These are phyloP conservation scores for Luperina nickerlii DNA, from an alignment of 2,888 invertebrate species.

Conservation along the genomic window DNA sequence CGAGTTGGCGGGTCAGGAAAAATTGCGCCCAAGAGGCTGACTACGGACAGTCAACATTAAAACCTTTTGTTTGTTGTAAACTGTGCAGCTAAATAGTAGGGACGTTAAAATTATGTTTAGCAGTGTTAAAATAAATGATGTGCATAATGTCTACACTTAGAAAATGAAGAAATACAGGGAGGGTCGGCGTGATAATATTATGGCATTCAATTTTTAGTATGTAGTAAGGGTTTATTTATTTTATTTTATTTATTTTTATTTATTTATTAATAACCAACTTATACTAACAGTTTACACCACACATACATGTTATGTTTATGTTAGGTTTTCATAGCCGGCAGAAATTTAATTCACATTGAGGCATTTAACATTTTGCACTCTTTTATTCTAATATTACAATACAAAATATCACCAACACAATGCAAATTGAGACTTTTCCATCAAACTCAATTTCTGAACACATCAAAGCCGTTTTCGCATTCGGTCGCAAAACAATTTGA, in stretches of 20 bases:
- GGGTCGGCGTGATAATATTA: conserved; percentile 10
- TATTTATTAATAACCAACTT: too few species aligned
- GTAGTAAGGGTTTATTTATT: too few species aligned
- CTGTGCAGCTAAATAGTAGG: conserved; percentile 41
- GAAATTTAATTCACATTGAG: neutral
- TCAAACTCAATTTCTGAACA: conserved; percentile 19
- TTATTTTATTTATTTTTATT: too few species aligned
- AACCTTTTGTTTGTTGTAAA: conserved; percentile 69
- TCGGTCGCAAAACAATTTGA: conserved; percentile 55
- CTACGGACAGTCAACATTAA: conserved; percentile 66
- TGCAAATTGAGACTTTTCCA: conserved; percentile 26
- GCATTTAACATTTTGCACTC: neutral
- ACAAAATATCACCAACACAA: conserved; percentile 4
- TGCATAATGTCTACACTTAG: conserved; percentile 5
- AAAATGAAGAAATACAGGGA: conserved; percentile 10
- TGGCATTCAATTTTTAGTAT: neutral
- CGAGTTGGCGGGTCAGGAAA: conserved; percentile 66
- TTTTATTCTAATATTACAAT: neutral
- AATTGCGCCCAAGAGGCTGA: conserved; percentile 70
- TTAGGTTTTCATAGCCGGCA: conserved; percentile 6
- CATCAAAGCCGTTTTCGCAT: conserved; percentile 38
- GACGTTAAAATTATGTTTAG: conserved; percentile 39
- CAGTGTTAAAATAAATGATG: conserved; percentile 35
- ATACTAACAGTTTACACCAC: too few species aligned
- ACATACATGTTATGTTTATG: too few species aligned